Evolutionary conservation across 2,797 vertebrate species (phyloP), one percentile per base, ranked within the genome.

Genomic region (Tragelaphus eurycerus): DNA sequence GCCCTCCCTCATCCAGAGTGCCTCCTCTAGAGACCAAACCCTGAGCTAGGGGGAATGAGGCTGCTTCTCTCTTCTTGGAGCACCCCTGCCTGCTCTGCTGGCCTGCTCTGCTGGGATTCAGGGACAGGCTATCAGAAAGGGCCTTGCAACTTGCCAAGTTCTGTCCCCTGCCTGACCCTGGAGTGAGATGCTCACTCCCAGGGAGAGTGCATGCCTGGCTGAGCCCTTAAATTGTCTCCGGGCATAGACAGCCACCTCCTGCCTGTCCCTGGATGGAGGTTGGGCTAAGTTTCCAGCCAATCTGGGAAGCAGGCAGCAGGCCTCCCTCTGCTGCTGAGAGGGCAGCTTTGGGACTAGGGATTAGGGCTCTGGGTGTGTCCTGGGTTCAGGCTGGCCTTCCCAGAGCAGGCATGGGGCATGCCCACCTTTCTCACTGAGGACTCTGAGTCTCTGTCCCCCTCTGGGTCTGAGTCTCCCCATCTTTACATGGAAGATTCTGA

Each of bases 221-320:
- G 12, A 93, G 55, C 64, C 84, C 76, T 98, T 97, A 98, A 97
- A 85, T 96, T 96, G 95, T 85, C 86, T 96, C 25, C 4, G 3
- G 64, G 87, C 57, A 74, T 78, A 71, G 79, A 43, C 0, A 52
- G 60, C 79, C 71, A 48, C 82, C 84, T 90, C 46, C 79, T 79
- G 60, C 86, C 83, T 38, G 43, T 50, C 23, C 31, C 55, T n/a
- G 46, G 89, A 89, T n/a, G 74, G 90, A 91, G 86, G 43, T 48
- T 0, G 8, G 54, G 25, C 31, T 84, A 50, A 21, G 71, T 48
- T 55, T 67, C 62, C 17, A 93, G 91, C 89, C 93, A 95, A 85
- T 15, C 7, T 0, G 17, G 93, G 86, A 78, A 54, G 60, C 12
- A 89, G 78, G 71, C 25, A 82, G 60, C 16, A 46, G 74, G 54